Evolutionary conservation across 2,113 vertebrate species (phyloP).

Genomic region (Theristicus caerulescens): DNA sequence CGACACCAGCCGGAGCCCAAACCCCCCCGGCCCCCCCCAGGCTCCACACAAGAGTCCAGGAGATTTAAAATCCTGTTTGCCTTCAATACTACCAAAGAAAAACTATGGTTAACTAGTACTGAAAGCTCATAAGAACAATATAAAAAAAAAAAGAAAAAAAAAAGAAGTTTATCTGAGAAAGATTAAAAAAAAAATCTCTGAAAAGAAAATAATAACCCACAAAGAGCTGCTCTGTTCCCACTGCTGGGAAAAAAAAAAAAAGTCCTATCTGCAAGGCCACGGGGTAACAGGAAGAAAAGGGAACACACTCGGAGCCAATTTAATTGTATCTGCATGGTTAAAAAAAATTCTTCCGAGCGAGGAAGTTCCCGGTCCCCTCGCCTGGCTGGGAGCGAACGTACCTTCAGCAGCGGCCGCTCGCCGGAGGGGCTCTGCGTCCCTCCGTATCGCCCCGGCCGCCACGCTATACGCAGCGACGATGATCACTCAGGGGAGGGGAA

Average conservation of each 20-base stretch:
- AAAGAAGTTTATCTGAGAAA: slow-evolving; percentile 29
- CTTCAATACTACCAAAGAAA: slow-evolving; percentile 40
- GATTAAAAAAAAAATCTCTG: background rate
- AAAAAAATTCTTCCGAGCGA: slow-evolving; percentile 3
- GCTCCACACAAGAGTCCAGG: background rate
- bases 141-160: background rate
- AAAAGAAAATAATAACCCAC: slow-evolving; percentile 32
- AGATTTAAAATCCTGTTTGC: background rate
- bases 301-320: slow-evolving; percentile 40
- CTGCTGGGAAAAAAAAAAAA: background rate
- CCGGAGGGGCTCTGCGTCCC: background rate
- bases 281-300: slow-evolving; percentile 63
- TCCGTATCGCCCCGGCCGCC: background rate
- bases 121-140: background rate
- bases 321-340: slow-evolving; percentile 36
- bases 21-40: background rate
- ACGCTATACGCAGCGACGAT: background rate
- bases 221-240: slow-evolving; percentile 53
- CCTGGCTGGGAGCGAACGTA: slow-evolving; percentile 5
- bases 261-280: slow-evolving; percentile 57
- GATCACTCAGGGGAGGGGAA: background rate
- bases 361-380: slow-evolving; percentile 22
- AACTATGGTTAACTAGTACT: background rate
- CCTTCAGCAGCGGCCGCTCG: slow-evolving; percentile 16
- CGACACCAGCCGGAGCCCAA: background rate